phyloP scores from a whole-genome alignment of 2,888 invertebrate genomes.

The Ptilodon capucinus region DNA sequence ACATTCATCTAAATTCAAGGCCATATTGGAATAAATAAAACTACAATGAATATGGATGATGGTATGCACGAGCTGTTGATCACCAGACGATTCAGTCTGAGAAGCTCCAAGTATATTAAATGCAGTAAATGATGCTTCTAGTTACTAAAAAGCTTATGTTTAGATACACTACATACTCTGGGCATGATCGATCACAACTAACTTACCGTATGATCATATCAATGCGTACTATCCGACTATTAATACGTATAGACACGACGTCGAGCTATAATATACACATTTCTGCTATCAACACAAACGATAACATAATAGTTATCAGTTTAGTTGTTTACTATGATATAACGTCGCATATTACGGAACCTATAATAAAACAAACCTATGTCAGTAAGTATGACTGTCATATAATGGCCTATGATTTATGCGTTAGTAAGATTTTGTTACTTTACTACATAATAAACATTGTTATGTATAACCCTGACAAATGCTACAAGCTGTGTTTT shows the following conservation, averaged over 20 bases:
- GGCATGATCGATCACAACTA: constrained; percentile 62
- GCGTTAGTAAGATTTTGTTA: not conserved
- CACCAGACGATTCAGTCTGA: constrained; percentile 59
- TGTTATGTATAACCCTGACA: constrained; percentile 2
- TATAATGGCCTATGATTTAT: constrained; percentile 1
- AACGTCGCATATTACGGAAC: constrained; percentile 34
- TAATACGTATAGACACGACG: constrained; percentile 48
- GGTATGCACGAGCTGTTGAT: constrained; percentile 53
- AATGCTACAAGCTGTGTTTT: not conserved
- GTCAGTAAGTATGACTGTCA: constrained; percentile 14
- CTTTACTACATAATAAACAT: not conserved
- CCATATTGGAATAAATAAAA: constrained; percentile 58
- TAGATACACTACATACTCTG: constrained; percentile 69
- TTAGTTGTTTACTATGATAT: constrained; percentile 21
- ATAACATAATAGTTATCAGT: constrained; percentile 28
- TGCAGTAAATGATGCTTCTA: constrained; percentile 71
- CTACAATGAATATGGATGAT: constrained; percentile 71
- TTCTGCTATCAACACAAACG: constrained; percentile 52
- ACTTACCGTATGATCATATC: constrained; percentile 74
- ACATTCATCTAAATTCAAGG: constrained; percentile 56
- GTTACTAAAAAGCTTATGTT: constrained; percentile 71
- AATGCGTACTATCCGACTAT: constrained; percentile 71
- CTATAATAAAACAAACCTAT: constrained; percentile 19
- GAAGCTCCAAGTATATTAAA: constrained; percentile 58
- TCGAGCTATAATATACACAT: constrained; percentile 59